These are phyloP conservation scores for Acipenser transmontanus DNA, from an alignment of 2,797 vertebrate genomes.

Conservation along the genomic window DNA sequence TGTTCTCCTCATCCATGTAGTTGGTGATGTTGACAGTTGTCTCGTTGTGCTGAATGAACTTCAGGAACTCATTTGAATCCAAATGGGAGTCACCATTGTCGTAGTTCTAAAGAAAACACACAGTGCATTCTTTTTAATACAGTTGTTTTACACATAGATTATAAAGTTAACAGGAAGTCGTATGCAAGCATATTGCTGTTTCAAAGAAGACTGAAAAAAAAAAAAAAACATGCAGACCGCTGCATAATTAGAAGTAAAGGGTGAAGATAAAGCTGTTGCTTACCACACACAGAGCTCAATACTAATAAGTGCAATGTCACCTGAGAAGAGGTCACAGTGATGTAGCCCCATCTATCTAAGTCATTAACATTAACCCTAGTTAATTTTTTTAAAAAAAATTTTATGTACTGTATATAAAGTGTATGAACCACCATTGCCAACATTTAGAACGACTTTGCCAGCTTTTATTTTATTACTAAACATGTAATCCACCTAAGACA, in stretches of 20 bases:
- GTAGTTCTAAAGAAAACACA: slow-evolving; percentile 61
- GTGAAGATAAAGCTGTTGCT: not conserved
- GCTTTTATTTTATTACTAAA: too few species aligned
- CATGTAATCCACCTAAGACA: too few species aligned
- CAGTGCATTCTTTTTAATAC: too few species aligned
- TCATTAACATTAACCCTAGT: not conserved
- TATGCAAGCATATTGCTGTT: not conserved
- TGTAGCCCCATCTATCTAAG: not conserved
- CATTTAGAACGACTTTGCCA: too few species aligned
- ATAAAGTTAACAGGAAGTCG: not conserved
- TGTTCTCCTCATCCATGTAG: slow-evolving; percentile 86
- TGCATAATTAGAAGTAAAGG: not conserved
- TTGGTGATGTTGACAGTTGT: slow-evolving; percentile 82
- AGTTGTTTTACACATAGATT: too few species aligned
- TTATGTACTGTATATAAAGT: too few species aligned
- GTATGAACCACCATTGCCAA: too few species aligned
- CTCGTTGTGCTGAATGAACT: slow-evolving; percentile 93
- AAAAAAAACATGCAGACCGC: not conserved
- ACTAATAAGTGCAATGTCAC: not conserved
- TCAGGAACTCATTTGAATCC: slow-evolving; percentile 89
- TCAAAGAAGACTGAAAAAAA: not conserved
- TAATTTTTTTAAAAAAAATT: too few species aligned
- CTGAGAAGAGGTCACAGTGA: not conserved
- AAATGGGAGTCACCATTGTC: slow-evolving; percentile 84
- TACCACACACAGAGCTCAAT: too few species aligned